Base-by-base conservation (phyloP, 2,797 vertebrate genomes). In the Aulostomus chinensis region DNA sequence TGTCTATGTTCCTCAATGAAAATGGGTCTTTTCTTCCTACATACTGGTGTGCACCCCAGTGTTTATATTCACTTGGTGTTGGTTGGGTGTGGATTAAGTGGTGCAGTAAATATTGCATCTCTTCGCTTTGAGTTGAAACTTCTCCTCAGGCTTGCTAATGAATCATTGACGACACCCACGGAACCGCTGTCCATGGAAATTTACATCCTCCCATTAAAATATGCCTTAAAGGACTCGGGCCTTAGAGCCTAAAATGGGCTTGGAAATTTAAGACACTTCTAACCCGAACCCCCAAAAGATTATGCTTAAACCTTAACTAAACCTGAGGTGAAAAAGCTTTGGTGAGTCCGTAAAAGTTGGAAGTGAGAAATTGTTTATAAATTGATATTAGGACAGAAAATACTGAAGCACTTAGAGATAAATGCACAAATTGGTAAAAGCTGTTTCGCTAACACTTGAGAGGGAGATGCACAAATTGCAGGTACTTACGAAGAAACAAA, bases 201-300 rank as follows among this genome's bases (percentile, higher is more conserved):
- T 61, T 70, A 78, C 81, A 78, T 84, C 76, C 81, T 65, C 66
- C 76, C 64, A 83, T 84, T 84, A 79, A 88, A 86, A 80, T 49
- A 49, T 47, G 73, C 73, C 76, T 83, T 36, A 5, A 49, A 79
- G 76, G 65, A 78, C 24, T 16, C 24, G 34, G 52, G 59, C 68
- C 58, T 55, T 10, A 26, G 6, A 65, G 53, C 37, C 42, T 70
- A 39, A 50, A 63, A 68, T 14, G 38, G 63, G 65, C 40, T 68
- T 39, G 53, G 43, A 69, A 73, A 76, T 71, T 55, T 45, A 69
- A 43, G 60, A 38, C 4, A 4, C 24, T 30, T 54, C 45, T 18
- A 72, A 76, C 43, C 55, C n/a, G 1, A 72, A 68, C 51, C n/a
- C 17, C 13, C 42, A 62, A 67, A 42, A 51, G 37, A 24, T n/a